phyloP scores from a whole-genome alignment of 2,113 vertebrate genomes.

The Cyanoramphus novaezelandiae region DNA sequence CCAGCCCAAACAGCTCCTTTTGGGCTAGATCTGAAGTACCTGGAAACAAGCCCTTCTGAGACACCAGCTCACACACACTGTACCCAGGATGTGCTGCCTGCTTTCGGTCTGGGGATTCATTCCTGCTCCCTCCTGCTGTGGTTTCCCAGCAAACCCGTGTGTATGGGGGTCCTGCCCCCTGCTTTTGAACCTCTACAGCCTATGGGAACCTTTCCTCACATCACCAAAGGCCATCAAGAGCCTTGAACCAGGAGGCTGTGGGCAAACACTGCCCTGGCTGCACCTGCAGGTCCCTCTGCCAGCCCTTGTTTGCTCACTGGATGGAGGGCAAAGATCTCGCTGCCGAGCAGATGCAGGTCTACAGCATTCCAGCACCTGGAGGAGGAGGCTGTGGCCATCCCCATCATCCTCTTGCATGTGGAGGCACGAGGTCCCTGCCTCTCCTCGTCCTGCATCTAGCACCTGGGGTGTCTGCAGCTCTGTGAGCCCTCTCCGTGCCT shows the following conservation, averaged over 20 bases:
- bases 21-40: neutral
- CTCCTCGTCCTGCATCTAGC: neutral
- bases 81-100: neutral
- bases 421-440: neutral
- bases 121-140: neutral
- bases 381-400: neutral
- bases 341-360: neutral
- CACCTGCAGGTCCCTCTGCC: neutral
- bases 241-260: neutral
- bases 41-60: neutral
- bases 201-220: neutral
- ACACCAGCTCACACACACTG: neutral
- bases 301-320: neutral
- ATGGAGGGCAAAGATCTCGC: neutral
- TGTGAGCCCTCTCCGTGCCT: neutral
- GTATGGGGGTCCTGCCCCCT: neutral
- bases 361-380: neutral
- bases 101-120: neutral
- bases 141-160: neutral
- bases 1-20: neutral
- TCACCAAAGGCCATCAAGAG: neutral
- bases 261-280: neutral
- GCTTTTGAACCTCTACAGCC: neutral
- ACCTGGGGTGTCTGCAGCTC: neutral
- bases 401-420: accelerated